Evolutionary conservation across 2,888 invertebrate genomes (phyloP), one percentile per base, ranked within the genome.

Genomic region (Orthosia cruda): DNA sequence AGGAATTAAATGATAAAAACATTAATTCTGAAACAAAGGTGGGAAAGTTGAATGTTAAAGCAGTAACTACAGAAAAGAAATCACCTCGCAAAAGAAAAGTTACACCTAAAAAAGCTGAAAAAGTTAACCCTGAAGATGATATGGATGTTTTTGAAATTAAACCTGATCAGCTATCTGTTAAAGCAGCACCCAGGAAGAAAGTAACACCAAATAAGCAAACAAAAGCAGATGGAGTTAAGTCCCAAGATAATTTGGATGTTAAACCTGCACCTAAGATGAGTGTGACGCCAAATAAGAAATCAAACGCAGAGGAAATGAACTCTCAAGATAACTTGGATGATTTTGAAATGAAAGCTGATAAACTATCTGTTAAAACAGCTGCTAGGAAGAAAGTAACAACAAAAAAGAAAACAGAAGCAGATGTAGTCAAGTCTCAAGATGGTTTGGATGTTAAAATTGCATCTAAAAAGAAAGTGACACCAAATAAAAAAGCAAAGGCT

Each of bases 1-100:
- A 88, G 76, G 88, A 86, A 85, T 82, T 77, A 26, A 76, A 81
- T 52, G 76, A 85, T 74, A 66, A 79, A 71, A 74, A 80, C 4
- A 57, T 62, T 15, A 49, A 71, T 71, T 23, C 49, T 65, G 73
- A 87, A 72, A 50, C 50, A 47, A 78, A 74, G 47, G 73, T 45
- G 73, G 65, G 68, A n/a, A 80, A 74, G 12, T 58, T 84, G 18
- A 45, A 49, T 54, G 67, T 61, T 32, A 74, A 81, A 64, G 54
- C 23, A 52, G 62, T 71, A 49, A 49, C 50, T 61, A 32, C 4
- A 61, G 45, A 55, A 26, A 77, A 83, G 54, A 71, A 87, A 72
- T 74, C 83, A 55, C 79, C 82, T 52, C 54, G 59, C 15, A 88
- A 87, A 77, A 86, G 84, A 64, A 89, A 85, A 81, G 71, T 77